These are phyloP conservation scores for Drosophila kurseongensis DNA, from an alignment of 1,140 invertebrate genomes.

Conservation along the genomic window DNA sequence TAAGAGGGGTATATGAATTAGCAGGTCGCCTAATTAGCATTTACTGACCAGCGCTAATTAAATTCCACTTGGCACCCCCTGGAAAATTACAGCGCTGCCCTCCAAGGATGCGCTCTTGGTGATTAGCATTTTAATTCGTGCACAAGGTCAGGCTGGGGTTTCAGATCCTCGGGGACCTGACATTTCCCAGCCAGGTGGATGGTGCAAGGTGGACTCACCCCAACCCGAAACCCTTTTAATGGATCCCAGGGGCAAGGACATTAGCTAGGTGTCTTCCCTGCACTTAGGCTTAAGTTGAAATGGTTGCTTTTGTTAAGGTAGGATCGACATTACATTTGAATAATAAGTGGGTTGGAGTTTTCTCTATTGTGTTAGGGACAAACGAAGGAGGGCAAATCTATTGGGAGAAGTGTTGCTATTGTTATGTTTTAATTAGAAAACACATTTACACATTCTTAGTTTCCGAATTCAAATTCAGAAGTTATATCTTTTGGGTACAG, in stretches of 20 bases:
- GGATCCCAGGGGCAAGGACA: conserved; percentile 28
- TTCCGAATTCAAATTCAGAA: not conserved
- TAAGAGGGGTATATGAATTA: conserved; percentile 12
- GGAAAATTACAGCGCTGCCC: conserved; percentile 47
- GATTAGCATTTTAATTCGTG: conserved; percentile 58
- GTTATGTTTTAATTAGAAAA: conserved; percentile 4
- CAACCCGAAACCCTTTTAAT: conserved; percentile 18
- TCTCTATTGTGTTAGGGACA: not conserved
- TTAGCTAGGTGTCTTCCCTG: conserved; percentile 17
- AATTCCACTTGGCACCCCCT: conserved; percentile 44
- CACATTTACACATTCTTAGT: not conserved
- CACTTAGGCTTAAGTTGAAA: conserved; percentile 7
- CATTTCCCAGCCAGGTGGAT: conserved; percentile 21
- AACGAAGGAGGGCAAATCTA: not conserved
- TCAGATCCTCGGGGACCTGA: conserved; percentile 56
- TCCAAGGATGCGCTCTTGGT: conserved; percentile 54
- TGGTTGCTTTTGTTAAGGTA: conserved; percentile 20
- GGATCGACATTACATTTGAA: conserved; percentile 7
- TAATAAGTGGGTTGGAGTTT: conserved; percentile 8
- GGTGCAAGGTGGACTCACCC: not conserved
- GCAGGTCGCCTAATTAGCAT: conserved; percentile 64
- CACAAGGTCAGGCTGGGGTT: conserved; percentile 64
- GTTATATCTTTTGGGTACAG: too few relatives aligned
- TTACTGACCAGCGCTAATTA: conserved; percentile 73
- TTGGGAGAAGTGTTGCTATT: not conserved